A percentile compares a stretch with the other conserved stretches of the same genome.
These are phyloP conservation scores for Terrapene triunguis DNA, from an alignment of 2,113 vertebrate species.

Conservation along the genomic window DNA sequence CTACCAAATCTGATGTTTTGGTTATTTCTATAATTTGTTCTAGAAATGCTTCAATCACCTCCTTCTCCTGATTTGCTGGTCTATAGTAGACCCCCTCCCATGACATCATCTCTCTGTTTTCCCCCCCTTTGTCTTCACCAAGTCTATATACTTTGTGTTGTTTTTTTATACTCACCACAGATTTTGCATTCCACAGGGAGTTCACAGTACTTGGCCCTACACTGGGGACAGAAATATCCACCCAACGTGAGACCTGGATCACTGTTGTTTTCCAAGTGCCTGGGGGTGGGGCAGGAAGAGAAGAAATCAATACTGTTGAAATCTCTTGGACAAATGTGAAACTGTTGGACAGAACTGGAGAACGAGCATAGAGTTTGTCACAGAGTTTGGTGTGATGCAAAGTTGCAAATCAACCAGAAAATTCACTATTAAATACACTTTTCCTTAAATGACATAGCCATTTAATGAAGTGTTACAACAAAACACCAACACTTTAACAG, in stretches of 20 bases:
- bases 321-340: background rate
- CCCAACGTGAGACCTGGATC: constrained; percentile 89
- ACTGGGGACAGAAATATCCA: constrained; percentile 97
- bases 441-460: background rate
- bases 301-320: background rate
- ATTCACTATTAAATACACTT: background rate
- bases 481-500: background rate
- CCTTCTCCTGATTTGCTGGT: background rate
- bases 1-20: background rate
- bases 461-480: background rate
- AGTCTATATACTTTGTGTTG: background rate
- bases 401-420: background rate
- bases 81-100: background rate
- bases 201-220: constrained; percentile 93
- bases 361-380: background rate
- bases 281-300: constrained; percentile 47
- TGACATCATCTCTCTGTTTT: background rate
- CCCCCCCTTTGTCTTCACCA: background rate
- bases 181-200: constrained; percentile 98
- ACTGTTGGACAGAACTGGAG: background rate
- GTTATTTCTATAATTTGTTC: background rate
- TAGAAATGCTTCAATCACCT: background rate
- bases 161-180: constrained; percentile 87
- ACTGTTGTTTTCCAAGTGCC: constrained; percentile 89
- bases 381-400: background rate